Conservation (phyloP, 2,888 invertebrate genomes). For the Pteria penguin region DNA sequence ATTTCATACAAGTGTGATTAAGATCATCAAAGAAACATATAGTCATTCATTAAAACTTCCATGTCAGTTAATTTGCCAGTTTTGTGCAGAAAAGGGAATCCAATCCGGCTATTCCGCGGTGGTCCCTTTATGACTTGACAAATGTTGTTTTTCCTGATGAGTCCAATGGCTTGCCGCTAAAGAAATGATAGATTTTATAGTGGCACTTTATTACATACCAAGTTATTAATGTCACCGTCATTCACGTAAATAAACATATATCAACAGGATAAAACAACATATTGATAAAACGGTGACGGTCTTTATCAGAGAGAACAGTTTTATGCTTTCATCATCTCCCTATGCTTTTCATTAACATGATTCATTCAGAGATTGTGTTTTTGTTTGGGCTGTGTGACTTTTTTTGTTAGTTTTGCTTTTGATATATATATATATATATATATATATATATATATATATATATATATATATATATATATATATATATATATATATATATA, state of each 20-base stretch:
- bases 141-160: conserved; percentile 25
- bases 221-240: conserved; percentile 20
- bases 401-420: too few relatives aligned
- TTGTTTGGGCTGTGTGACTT: too few relatives aligned
- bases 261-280: conserved; percentile 20
- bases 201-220: conserved; percentile 10
- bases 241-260: conserved; percentile 19
- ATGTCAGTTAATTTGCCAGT: conserved; percentile 27
- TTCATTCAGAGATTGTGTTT: too few relatives aligned
- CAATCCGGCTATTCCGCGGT: conserved; percentile 19
- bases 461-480: too few relatives aligned
- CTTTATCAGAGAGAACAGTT: background rate
- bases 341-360: too few relatives aligned
- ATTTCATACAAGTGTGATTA: conserved; percentile 15
- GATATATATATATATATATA: too few relatives aligned
- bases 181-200: conserved; percentile 21
- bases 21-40: conserved; percentile 21
- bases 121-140: conserved; percentile 30
- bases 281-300: background rate
- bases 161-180: background rate
- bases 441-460: too few relatives aligned
- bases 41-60: conserved; percentile 21
- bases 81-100: conserved; percentile 18
- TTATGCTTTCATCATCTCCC: too few relatives aligned
- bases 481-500: too few relatives aligned